These are phyloP conservation scores for Poecilia gillii DNA, from an alignment of 2,797 vertebrate genomes.

Conservation along the genomic window DNA sequence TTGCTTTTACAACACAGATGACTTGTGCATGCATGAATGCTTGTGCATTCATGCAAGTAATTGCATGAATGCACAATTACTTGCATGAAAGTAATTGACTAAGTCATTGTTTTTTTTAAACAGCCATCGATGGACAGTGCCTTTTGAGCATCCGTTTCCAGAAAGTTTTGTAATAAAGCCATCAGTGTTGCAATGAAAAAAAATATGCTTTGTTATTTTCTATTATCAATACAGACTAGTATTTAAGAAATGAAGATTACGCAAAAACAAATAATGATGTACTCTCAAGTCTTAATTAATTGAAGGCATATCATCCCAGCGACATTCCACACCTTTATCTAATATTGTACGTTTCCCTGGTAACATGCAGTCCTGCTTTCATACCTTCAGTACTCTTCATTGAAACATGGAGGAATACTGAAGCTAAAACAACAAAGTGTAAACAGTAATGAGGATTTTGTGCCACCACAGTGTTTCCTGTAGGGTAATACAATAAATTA, in stretches of 20 bases:
- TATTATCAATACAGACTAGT: background rate
- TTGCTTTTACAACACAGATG: background rate
- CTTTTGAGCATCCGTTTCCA: background rate
- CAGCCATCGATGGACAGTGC: background rate
- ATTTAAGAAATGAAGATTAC: background rate
- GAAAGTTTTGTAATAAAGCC: background rate
- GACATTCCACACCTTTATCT: background rate
- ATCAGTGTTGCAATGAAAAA: background rate
- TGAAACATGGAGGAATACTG: background rate
- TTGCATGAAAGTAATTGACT: too few relatives aligned
- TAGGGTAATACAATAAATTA: background rate
- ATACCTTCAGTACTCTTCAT: background rate
- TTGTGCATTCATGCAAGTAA: background rate
- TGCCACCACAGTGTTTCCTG: background rate
- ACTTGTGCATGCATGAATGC: too few relatives aligned
- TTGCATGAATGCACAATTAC: too few relatives aligned
- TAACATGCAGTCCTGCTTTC: background rate
- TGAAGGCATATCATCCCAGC: background rate
- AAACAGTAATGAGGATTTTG: background rate
- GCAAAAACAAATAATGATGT: background rate
- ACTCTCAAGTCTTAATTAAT: background rate
- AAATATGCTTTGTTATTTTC: background rate
- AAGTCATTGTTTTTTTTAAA: background rate
- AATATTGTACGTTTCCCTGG: background rate
- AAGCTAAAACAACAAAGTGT: background rate